These are phyloP conservation scores for Macrotus californicus DNA, from an alignment of 2,113 vertebrate species.

Conservation along the genomic window DNA sequence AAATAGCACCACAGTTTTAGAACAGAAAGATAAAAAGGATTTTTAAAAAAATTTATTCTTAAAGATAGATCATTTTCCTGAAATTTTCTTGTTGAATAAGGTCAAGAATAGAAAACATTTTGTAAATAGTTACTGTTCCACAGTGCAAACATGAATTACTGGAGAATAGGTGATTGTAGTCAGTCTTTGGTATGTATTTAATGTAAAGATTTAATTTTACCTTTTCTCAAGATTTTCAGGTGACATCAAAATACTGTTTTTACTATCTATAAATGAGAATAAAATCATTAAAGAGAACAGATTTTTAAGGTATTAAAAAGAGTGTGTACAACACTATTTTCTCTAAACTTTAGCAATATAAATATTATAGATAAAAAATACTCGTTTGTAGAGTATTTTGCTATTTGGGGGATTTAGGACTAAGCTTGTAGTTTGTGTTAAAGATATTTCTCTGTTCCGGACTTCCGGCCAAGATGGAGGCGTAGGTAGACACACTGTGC, in stretches of 20 bases:
- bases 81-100: conserved; percentile 18
- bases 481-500: too few species aligned
- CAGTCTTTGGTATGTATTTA: not conserved
- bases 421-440: conserved; percentile 25
- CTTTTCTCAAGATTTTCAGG: not conserved
- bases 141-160: not conserved
- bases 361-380: not conserved
- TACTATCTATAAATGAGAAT: not conserved
- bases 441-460: not conserved
- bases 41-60: not conserved
- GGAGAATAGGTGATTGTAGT: not conserved
- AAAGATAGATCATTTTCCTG: not conserved
- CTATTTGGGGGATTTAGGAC: not conserved
- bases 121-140: not conserved
- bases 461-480: too few species aligned
- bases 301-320: not conserved
- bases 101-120: not conserved
- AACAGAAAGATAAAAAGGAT: not conserved
- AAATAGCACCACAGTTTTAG: not conserved
- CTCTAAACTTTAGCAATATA: not conserved
- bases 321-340: not conserved
- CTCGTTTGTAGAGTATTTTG: not conserved
- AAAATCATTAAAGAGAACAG: conserved; percentile 7
- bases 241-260: conserved; percentile 2
- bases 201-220: not conserved